phyloP scores from a whole-genome alignment of 2,113 vertebrate genomes.

The Austrofundulus limnaeus region DNA sequence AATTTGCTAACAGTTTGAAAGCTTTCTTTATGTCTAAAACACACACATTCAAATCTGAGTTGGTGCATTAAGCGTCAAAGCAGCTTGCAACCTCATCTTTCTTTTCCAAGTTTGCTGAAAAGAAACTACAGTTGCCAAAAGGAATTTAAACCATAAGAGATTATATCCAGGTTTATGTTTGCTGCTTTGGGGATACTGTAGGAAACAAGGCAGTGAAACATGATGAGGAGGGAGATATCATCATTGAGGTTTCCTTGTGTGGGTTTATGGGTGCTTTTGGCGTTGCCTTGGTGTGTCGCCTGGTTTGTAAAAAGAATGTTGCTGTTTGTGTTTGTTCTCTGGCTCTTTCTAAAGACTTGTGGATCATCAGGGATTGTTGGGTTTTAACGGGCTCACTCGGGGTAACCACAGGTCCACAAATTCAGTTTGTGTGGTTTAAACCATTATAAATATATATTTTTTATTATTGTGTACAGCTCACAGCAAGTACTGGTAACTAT shows the following conservation, averaged over 20 bases:
- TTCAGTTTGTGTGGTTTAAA: not conserved
- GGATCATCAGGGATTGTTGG: slow-evolving; percentile 21
- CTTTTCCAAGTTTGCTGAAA: too few relatives aligned
- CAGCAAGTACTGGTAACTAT: not conserved
- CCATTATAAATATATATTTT: not conserved
- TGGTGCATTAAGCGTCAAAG: too few relatives aligned
- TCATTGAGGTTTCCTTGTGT: not conserved
- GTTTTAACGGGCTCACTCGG: slow-evolving; percentile 15
- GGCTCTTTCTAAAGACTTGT: slow-evolving; percentile 26
- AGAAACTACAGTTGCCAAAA: too few relatives aligned
- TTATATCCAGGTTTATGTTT: too few relatives aligned
- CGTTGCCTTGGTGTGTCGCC: slow-evolving; percentile 13
- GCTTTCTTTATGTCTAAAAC: too few relatives aligned
- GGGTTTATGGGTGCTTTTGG: slow-evolving; percentile 5
- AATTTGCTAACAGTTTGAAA: too few relatives aligned
- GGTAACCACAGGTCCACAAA: slow-evolving; percentile 17
- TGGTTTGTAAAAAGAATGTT: slow-evolving; percentile 35
- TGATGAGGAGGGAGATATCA: too few relatives aligned
- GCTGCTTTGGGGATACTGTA: too few relatives aligned
- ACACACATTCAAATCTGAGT: too few relatives aligned
- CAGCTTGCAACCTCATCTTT: too few relatives aligned
- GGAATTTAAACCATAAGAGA: too few relatives aligned
- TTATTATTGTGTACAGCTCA: slow-evolving; percentile 1
- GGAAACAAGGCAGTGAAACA: too few relatives aligned
- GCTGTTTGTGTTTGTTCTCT: slow-evolving; percentile 24